phyloP scores from a whole-genome alignment of 2,888 invertebrate genomes.

The Stenolophus ochropezus region DNA sequence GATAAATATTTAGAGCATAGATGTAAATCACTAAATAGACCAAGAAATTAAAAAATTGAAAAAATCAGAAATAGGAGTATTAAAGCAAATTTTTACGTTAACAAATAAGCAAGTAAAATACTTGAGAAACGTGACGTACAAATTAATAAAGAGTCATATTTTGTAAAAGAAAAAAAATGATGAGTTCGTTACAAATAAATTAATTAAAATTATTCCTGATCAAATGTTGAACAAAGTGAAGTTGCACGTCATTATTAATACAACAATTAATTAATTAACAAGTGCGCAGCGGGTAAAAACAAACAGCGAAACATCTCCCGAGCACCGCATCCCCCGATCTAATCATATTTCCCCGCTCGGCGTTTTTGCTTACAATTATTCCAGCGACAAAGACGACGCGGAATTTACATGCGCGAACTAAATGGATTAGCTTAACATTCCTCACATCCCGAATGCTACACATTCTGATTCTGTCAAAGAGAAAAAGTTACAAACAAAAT shows the following conservation, averaged over 20 bases:
- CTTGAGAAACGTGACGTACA: too few relatives aligned
- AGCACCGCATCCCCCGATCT: neutral
- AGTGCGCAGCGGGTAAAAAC: slow-evolving; percentile 6
- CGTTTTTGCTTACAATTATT: slow-evolving; percentile 37
- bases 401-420: slow-evolving; percentile 23
- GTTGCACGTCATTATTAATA: slow-evolving; percentile 19
- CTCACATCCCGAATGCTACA: slow-evolving; percentile 2
- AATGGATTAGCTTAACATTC: slow-evolving; percentile 32
- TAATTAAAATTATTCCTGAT: neutral
- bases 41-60: too few relatives aligned
- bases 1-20: too few relatives aligned
- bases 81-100: too few relatives aligned
- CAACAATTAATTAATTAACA: slow-evolving; percentile 32
- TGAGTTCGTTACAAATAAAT: neutral
- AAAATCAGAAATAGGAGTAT: too few relatives aligned
- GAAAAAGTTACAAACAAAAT: neutral
- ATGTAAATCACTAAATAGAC: too few relatives aligned
- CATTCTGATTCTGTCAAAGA: slow-evolving; percentile 17
- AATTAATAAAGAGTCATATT: too few relatives aligned
- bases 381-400: slow-evolving; percentile 14
- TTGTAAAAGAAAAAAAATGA: too few relatives aligned
- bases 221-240: neutral
- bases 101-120: too few relatives aligned
- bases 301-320: slow-evolving; percentile 19
- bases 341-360: neutral